These are phyloP conservation scores for Bombylius major DNA, from an alignment of 2,888 invertebrate genomes.

Conservation along the genomic window DNA sequence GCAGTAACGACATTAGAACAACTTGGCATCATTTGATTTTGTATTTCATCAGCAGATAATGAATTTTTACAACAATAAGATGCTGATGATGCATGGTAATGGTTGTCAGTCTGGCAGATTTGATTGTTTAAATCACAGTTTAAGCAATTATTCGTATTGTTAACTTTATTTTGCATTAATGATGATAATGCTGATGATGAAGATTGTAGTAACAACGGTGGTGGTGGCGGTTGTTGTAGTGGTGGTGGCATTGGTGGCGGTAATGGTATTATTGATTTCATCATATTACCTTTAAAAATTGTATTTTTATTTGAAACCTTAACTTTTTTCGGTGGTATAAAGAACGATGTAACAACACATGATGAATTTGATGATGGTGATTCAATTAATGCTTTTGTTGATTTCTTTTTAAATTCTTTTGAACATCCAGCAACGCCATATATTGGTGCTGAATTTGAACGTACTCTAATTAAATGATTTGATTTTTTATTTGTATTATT, in stretches of 20 bases:
- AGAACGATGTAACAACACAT: neutral
- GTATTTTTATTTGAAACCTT: conserved; percentile 3
- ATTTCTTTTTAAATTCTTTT: conserved; percentile 8
- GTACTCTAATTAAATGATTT: conserved; percentile 1
- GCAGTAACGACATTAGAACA: neutral
- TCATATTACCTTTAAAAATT: neutral
- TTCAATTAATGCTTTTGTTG: conserved; percentile 1
- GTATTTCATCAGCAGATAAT: no score
- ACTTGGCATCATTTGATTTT: neutral
- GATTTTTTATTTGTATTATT: neutral
- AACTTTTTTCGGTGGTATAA: conserved; percentile 10
- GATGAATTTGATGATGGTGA: conserved; percentile 3
- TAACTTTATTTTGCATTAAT: neutral
- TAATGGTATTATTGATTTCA: neutral
- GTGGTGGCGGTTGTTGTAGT: neutral
- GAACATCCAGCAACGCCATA: neutral
- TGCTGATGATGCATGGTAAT: neutral
- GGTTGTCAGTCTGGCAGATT: neutral
- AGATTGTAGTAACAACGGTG: neutral
- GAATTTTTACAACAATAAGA: neutral
- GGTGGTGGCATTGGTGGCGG: neutral
- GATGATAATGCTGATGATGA: neutral
- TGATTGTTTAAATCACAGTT: neutral
- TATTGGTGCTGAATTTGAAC: conserved; percentile 3
- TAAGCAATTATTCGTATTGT: neutral